Evolutionary conservation across 2,797 vertebrate species (phyloP), one percentile per base, ranked within the genome.

Genomic region (Rhinella marina): DNA sequence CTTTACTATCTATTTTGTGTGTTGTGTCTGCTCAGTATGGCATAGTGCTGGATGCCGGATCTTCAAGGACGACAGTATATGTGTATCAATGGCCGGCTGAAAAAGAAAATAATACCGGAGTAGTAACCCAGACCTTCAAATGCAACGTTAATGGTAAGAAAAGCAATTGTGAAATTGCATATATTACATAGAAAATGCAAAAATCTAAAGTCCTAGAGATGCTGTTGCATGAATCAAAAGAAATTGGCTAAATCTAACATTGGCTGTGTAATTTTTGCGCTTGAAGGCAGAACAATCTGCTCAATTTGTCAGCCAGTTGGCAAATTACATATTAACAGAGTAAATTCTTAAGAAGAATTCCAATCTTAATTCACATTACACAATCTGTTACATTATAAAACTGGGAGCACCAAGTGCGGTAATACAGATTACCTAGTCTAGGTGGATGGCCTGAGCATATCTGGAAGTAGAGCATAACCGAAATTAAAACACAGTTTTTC

Each of bases 51-150:
- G 98, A 99, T 85, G 96, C 98, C 0, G 98, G 98, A 48, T 99
- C 98, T 7, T 98, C 98, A 73, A 96, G 96, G 17, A 99, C 98
- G 52, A 98, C 92, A 0, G 91, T 98, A 52, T 98, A 97, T 0
- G 92, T 99, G 77, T 99, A 99, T 32, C 91, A 97, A 90, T 99
- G 98, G 98, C 98, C 97, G 0, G 97, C 97, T 0, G 96, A 98
- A 90, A 99, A 99, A 92, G 93, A 97, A 91, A 99, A 99, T 77
- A 94, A 98, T 83, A 99, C 98, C 0, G 98, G 98, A 72, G 93
- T 99, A 57, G 97, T 99, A 90, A 96, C 81, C 0, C 94, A 99
- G 88, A 94, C 90, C 29, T 89, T 91, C 91, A 96, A 94, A 86
- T 98, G 97, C 54, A 92, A 70, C 19, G 97, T 99, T 68, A 82